Conservation (phyloP, 2,888 invertebrate species). For the Drosophila birchii region DNA sequence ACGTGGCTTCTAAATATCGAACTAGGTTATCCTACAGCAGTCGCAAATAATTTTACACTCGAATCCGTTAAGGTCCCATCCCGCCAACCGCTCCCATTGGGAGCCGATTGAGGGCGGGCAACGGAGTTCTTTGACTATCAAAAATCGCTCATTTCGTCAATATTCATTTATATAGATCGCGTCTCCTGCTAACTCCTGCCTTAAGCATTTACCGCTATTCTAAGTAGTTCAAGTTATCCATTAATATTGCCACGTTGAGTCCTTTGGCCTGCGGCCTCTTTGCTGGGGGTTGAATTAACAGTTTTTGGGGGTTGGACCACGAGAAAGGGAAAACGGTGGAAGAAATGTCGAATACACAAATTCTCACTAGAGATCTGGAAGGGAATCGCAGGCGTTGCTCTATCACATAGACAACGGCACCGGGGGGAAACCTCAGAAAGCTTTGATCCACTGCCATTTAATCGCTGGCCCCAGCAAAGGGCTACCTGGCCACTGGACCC, state of each 20-base stretch:
- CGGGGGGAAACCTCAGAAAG: slow-evolving; percentile 15
- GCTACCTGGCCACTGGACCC: slow-evolving; percentile 40
- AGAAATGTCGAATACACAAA: slow-evolving; percentile 27
- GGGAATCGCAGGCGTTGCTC: slow-evolving; percentile 9
- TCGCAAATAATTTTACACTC: slow-evolving; percentile 77
- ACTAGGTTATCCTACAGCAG: slow-evolving; percentile 74
- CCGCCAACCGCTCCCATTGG: slow-evolving; percentile 26
- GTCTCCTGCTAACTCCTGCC: slow-evolving; percentile 51
- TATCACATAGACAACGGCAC: slow-evolving; percentile 61
- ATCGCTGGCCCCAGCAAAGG: background rate
- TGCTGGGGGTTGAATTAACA: slow-evolving; percentile 21
- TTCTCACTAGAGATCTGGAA: slow-evolving; percentile 37
- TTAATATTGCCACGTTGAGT: slow-evolving; percentile 40
- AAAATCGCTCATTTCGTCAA: slow-evolving; percentile 69
- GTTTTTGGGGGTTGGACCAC: slow-evolving; percentile 22
- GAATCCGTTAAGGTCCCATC: slow-evolving; percentile 46
- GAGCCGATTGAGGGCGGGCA: slow-evolving; percentile 5
- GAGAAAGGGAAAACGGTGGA: slow-evolving; percentile 4
- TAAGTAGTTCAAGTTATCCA: slow-evolving; percentile 51
- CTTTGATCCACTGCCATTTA: slow-evolving; percentile 13
- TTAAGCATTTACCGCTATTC: slow-evolving; percentile 68
- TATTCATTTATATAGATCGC: slow-evolving; percentile 42
- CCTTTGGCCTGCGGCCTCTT: slow-evolving; percentile 15
- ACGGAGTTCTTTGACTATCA: slow-evolving; percentile 71
- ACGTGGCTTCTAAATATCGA: slow-evolving; percentile 56